phyloP scores from a whole-genome alignment of 2,113 vertebrate species.

The Gulo gulo region DNA sequence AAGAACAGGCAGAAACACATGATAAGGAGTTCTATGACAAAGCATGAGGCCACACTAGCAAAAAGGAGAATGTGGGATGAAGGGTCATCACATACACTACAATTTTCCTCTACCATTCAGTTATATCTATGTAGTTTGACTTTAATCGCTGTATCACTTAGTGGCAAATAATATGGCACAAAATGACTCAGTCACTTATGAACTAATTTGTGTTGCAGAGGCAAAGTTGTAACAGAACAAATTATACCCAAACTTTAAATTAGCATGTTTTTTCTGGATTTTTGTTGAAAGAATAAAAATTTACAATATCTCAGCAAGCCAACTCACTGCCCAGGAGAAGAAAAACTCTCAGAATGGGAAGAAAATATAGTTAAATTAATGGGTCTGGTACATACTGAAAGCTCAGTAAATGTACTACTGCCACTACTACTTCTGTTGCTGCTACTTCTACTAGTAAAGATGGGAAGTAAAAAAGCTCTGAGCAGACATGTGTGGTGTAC shows the following conservation, averaged over 20 bases:
- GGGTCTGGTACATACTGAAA: not conserved
- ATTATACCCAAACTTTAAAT: not conserved
- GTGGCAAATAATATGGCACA: not conserved
- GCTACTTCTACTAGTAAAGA: not conserved
- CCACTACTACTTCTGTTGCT: not conserved
- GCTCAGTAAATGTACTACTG: not conserved
- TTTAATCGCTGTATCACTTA: not conserved
- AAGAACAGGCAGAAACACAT: not conserved
- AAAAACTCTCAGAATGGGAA: not conserved
- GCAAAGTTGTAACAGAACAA: not conserved
- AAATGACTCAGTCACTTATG: not conserved
- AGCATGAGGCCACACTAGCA: not conserved
- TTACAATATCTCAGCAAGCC: not conserved
- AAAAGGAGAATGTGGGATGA: not conserved
- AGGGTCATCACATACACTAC: not conserved
- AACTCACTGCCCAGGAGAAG: not conserved
- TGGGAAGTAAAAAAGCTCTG: not conserved
- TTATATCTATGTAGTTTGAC: not conserved
- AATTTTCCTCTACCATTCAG: not conserved
- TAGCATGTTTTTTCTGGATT: constrained; percentile 2
- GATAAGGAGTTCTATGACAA: not conserved
- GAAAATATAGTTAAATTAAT: not conserved
- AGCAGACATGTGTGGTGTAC: not conserved
- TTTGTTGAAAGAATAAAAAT: not conserved
- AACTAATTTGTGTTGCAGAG: constrained; percentile 22